phyloP scores from a whole-genome alignment of 1,140 invertebrate species.

The Eumeta japonica region DNA sequence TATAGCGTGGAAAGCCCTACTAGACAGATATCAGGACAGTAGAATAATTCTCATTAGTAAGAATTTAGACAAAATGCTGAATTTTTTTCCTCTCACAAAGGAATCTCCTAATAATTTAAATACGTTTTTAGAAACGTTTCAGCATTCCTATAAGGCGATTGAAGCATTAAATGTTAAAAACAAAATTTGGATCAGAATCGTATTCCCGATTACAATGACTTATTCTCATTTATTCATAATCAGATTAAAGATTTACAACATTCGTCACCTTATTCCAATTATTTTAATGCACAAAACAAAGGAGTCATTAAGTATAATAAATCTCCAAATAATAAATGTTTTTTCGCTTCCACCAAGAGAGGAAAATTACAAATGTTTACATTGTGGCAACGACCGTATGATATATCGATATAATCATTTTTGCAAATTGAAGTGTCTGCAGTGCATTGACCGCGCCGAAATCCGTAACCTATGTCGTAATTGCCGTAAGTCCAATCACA shows the following conservation, averaged over 20 bases:
- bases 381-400: too few species aligned
- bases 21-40: not conserved
- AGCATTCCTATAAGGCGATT: not conserved
- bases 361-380: too few species aligned
- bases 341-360: not conserved
- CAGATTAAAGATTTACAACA: conserved; percentile 1
- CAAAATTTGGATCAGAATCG: not conserved
- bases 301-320: not conserved
- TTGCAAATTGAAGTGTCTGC: too few species aligned
- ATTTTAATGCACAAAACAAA: not conserved
- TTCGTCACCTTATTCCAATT: not conserved
- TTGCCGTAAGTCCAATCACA: too few species aligned
- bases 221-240: not conserved
- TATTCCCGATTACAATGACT: too few species aligned
- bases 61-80: conserved; percentile 1
- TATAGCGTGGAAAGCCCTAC: not conserved
- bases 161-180: not conserved
- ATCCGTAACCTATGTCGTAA: too few species aligned
- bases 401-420: too few species aligned
- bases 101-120: not conserved
- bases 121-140: not conserved
- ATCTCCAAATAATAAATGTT: too few species aligned
- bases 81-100: not conserved
- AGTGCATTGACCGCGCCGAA: too few species aligned
- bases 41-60: not conserved